These are phyloP conservation scores for Latrodectus elegans DNA, from an alignment of 2,888 invertebrate species.

Conservation along the genomic window DNA sequence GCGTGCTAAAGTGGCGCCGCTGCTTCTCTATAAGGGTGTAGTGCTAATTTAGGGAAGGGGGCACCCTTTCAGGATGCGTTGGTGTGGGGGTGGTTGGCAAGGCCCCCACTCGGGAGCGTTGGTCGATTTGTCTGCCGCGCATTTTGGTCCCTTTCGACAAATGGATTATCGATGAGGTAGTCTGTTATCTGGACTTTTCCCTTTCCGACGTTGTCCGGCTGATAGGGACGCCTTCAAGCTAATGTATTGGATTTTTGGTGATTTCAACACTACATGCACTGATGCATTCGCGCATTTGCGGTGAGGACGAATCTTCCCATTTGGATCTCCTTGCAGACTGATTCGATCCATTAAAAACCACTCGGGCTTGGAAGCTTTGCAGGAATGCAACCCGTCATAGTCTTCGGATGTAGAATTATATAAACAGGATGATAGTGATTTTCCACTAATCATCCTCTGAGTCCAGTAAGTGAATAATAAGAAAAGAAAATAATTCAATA, in stretches of 20 bases:
- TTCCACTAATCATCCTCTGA: too few species aligned
- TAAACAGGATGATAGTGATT: too few species aligned
- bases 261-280: neutral
- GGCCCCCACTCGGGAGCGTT: constrained; percentile 60
- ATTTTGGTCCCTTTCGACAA: constrained; percentile 63
- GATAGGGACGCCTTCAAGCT: constrained; percentile 38
- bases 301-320: neutral
- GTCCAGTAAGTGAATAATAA: too few species aligned
- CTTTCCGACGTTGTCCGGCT: constrained; percentile 38
- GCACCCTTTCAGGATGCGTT: neutral
- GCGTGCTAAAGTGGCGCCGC: constrained; percentile 68
- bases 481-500: too few species aligned
- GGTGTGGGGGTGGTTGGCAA: neutral
- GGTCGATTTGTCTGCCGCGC: constrained; percentile 66
- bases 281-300: constrained; percentile 10
- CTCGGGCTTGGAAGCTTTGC: too few species aligned
- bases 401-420: too few species aligned
- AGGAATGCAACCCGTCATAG: too few species aligned
- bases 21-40: constrained; percentile 46
- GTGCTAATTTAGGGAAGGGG: constrained; percentile 60
- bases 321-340: too few species aligned
- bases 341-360: too few species aligned
- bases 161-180: constrained; percentile 68
- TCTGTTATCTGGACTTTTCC: constrained; percentile 55
- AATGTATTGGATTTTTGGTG: constrained; percentile 41